A percentile compares a stretch with the other conserved stretches of the same genome.
Evolutionary conservation across 92 coral and sea anemone genomes (phyloP).

Genomic region (Muricea muricata): DNA sequence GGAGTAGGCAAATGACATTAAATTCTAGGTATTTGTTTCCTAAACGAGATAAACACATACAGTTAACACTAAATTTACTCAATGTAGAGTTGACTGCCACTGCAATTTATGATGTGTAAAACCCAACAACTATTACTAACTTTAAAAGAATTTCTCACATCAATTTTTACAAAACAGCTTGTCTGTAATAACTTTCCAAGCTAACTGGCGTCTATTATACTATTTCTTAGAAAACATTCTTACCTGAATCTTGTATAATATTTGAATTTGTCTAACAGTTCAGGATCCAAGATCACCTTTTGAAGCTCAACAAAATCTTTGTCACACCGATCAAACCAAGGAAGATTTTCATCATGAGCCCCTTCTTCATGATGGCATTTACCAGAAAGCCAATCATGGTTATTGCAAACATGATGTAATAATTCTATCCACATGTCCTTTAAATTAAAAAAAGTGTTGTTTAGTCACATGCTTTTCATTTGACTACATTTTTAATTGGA

Average conservation of each 20-base stretch:
- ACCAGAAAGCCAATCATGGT: constrained; percentile 16
- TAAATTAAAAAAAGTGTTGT: background rate
- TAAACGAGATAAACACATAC: no score
- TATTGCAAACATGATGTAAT: constrained; percentile 47
- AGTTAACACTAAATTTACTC: no score
- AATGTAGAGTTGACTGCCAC: no score
- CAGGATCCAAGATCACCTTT: constrained; percentile 24
- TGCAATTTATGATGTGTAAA: no score
- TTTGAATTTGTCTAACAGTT: constrained; percentile 1
- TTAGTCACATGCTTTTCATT: background rate
- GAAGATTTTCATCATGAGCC: constrained; percentile 9
- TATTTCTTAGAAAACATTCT: background rate
- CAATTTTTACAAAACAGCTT: background rate
- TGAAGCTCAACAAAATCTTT: constrained; percentile 44
- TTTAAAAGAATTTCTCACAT: no score
- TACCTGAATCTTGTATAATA: background rate
- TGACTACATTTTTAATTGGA: no score
- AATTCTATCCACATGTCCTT: constrained; percentile 53
- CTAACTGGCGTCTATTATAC: background rate
- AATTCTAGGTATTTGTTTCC: no score
- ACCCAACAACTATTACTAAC: no score
- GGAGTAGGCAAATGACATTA: no score
- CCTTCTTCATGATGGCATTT: constrained; percentile 38
- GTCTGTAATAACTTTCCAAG: no score
- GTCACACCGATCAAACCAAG: constrained; percentile 43